Evolutionary conservation across 2,888 invertebrate species (phyloP).

Genomic region (Trichogramma evanescens): DNA sequence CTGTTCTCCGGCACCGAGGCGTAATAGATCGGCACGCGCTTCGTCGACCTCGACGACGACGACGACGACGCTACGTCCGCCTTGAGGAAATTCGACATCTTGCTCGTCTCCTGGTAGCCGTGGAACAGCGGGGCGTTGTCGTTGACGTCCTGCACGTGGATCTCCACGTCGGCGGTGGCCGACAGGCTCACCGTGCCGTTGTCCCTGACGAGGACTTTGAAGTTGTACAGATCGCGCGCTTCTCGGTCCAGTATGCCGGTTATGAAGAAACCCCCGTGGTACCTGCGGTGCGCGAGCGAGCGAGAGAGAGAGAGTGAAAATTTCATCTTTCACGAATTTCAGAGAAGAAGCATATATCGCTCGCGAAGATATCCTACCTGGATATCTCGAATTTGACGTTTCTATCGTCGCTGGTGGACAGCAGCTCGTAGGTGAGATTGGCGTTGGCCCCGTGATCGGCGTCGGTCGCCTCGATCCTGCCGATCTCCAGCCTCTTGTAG

Average conservation of each 20-base stretch:
- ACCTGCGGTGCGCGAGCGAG: background rate
- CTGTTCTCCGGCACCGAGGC: conserved; percentile 69
- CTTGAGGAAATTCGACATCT: conserved; percentile 47
- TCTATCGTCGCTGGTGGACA: conserved; percentile 47
- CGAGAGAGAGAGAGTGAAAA: background rate
- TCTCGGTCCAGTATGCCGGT: conserved; percentile 75
- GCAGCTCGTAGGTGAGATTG: conserved; percentile 62
- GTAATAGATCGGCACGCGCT: conserved; percentile 63
- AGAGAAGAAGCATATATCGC: background rate
- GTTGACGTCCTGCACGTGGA: conserved; percentile 75
- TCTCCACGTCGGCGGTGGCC: conserved; percentile 69
- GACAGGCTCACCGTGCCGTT: conserved; percentile 61
- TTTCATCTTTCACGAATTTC: too few species aligned
- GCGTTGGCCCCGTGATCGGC: conserved; percentile 75
- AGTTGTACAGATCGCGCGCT: conserved; percentile 60
- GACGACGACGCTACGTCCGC: background rate
- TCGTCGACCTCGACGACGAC: background rate
- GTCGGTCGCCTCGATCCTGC: conserved; percentile 71
- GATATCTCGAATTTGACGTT: conserved; percentile 59
- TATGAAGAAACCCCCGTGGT: conserved; percentile 61
- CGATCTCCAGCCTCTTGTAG: conserved; percentile 64
- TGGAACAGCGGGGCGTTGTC: conserved; percentile 77
- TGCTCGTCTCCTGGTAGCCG: conserved; percentile 63
- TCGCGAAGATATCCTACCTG: background rate
- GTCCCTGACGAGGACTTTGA: conserved; percentile 69